phyloP scores from a whole-genome alignment of 2,888 invertebrate species.

The Aphelenchoides bicaudatus region DNA sequence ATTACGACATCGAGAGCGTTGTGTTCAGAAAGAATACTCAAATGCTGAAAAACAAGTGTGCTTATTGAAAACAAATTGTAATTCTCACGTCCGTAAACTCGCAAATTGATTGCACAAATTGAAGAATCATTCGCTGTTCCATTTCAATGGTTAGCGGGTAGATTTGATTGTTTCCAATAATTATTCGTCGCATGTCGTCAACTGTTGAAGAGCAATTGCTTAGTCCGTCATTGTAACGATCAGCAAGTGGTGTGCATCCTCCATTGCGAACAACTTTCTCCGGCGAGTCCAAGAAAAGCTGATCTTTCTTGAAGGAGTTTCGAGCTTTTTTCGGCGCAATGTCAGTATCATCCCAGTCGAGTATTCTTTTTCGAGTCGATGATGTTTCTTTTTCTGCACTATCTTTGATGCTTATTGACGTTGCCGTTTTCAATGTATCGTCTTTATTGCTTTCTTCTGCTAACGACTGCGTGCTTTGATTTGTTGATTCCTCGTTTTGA shows the following conservation, averaged over 20 bases:
- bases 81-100: constrained; percentile 76
- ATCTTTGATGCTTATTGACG: too few relatives aligned
- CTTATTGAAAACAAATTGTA: background rate
- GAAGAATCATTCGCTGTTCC: constrained; percentile 83
- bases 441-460: too few relatives aligned
- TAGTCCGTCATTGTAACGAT: background rate
- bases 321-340: constrained; percentile 1
- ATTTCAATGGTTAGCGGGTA: constrained; percentile 83
- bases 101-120: constrained; percentile 92
- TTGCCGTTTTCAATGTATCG: too few relatives aligned
- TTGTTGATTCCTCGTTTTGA: too few relatives aligned
- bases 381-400: too few relatives aligned
- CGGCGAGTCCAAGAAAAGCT: background rate
- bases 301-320: background rate
- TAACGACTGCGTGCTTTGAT: too few relatives aligned
- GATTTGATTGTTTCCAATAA: constrained; percentile 78
- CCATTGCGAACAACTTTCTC: background rate
- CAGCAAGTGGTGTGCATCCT: constrained; percentile 4
- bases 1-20: constrained; percentile 84
- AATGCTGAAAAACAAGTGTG: constrained; percentile 67
- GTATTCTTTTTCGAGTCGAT: too few relatives aligned
- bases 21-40: constrained; percentile 82
- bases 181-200: constrained; percentile 76
- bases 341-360: background rate
- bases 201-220: constrained; percentile 11